Evolutionary conservation across 2,888 invertebrate genomes (phyloP).

Genomic region (Leptopilina drosophilae): DNA sequence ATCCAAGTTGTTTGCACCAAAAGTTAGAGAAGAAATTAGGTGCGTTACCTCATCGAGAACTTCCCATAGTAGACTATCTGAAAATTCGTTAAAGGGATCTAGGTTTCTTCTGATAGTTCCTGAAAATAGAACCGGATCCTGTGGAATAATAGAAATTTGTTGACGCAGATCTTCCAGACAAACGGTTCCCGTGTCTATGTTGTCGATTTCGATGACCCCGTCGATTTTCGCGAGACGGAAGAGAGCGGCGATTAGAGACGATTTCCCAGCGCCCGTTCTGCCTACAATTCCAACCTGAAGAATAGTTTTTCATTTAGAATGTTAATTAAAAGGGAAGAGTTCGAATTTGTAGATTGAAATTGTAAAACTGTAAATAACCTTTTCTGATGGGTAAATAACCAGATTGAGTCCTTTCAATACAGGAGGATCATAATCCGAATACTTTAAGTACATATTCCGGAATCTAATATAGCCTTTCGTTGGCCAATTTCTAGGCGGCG

Average conservation of each 20-base stretch:
- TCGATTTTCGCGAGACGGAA: conserved; percentile 83
- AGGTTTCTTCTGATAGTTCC: conserved; percentile 81
- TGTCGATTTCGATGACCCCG: conserved; percentile 84
- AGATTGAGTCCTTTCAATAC: conserved; percentile 78
- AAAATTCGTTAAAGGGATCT: conserved; percentile 81
- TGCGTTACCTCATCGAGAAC: conserved; percentile 80
- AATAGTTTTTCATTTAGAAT: background rate
- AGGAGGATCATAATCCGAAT: conserved; percentile 76
- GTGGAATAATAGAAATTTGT: conserved; percentile 82
- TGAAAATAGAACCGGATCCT: conserved; percentile 78
- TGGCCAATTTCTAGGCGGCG: conserved; percentile 69
- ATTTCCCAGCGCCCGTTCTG: conserved; percentile 84
- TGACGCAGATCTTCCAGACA: conserved; percentile 80
- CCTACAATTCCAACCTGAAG: conserved; percentile 81
- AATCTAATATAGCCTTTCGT: conserved; percentile 70
- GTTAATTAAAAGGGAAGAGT: too few relatives aligned
- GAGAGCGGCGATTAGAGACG: conserved; percentile 83
- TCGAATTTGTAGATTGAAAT: background rate
- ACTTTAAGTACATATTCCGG: conserved; percentile 75
- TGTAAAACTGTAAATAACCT: conserved; percentile 64
- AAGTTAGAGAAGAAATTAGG: too few relatives aligned
- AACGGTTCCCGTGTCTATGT: conserved; percentile 79
- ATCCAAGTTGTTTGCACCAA: too few relatives aligned
- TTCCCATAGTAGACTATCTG: conserved; percentile 77
- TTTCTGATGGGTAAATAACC: conserved; percentile 72